Evolutionary conservation across 2,797 vertebrate species (phyloP).

Genomic region (Pangasius larnaudii): DNA sequence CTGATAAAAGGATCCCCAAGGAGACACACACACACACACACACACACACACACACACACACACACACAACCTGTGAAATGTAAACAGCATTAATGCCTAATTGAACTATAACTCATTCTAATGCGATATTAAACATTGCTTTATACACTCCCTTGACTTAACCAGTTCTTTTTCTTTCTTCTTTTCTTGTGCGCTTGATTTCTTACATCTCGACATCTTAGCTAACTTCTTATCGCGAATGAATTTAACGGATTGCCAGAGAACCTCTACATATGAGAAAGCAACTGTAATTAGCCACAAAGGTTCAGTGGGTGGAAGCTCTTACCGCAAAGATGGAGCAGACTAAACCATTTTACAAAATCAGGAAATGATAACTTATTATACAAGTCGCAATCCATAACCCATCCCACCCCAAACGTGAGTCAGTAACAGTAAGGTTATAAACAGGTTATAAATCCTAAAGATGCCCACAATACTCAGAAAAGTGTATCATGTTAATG

Average conservation of each 20-base stretch:
- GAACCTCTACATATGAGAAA: background rate
- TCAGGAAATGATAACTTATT: background rate
- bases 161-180: background rate
- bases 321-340: background rate
- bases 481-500: background rate
- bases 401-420: background rate
- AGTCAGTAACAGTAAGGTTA: background rate
- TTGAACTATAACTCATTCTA: background rate
- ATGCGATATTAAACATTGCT: background rate
- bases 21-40: background rate
- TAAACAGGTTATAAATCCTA: background rate
- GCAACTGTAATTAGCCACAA: background rate
- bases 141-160: background rate
- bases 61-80: background rate
- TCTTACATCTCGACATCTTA: background rate
- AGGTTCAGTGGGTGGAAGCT: background rate
- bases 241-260: background rate
- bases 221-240: no score
- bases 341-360: constrained; percentile 1
- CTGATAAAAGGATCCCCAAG: background rate
- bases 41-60: background rate
- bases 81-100: background rate
- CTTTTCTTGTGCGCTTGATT: background rate
- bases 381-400: background rate
- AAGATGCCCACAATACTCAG: background rate